These are phyloP conservation scores for Sitobion miscanthi DNA, from an alignment of 1,140 invertebrate genomes.

Conservation along the genomic window DNA sequence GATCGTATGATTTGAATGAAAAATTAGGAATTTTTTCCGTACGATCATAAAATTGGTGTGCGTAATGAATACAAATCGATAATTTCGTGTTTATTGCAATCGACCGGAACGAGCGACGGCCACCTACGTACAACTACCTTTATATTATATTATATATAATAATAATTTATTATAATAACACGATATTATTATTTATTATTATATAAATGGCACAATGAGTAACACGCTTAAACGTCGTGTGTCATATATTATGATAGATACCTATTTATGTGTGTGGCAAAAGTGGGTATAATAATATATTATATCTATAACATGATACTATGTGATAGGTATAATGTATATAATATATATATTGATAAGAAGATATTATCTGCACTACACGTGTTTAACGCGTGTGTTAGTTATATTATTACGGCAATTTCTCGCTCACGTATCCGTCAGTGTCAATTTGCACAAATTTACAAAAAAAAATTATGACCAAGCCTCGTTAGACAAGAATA, in stretches of 20 bases:
- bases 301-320: not conserved
- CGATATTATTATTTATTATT: not conserved
- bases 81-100: not conserved
- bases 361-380: not conserved
- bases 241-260: too few relatives aligned
- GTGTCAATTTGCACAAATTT: slow-evolving; percentile 20
- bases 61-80: not conserved
- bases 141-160: not conserved
- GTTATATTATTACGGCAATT: not conserved
- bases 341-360: not conserved
- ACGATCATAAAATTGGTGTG: not conserved
- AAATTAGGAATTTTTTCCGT: not conserved
- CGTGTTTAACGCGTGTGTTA: not conserved
- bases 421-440: slow-evolving; percentile 35
- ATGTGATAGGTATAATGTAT: too few relatives aligned
- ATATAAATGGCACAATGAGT: not conserved
- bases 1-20: not conserved
- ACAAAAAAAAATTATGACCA: not conserved
- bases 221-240: not conserved
- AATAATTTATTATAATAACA: not conserved
- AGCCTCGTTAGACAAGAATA: not conserved
- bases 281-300: not conserved
- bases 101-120: not conserved
- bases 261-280: not conserved
- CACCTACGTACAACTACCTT: not conserved